Evolutionary conservation across 2,888 invertebrate species (phyloP).

Genomic region (Eumerus sabulonum): DNA sequence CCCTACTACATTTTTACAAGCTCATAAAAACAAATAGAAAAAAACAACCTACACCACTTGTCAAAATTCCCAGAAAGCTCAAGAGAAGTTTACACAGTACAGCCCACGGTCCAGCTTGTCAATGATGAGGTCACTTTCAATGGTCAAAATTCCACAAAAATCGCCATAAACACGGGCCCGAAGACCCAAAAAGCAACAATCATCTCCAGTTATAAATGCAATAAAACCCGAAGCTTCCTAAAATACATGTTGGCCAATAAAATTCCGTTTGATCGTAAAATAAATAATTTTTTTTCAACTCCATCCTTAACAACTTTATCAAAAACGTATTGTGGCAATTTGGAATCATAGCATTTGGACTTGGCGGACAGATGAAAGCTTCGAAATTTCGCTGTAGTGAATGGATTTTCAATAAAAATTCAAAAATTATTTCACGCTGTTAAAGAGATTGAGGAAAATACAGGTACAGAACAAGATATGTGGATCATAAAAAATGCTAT

Average conservation of each 20-base stretch:
- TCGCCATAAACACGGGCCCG: not conserved
- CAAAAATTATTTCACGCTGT: not conserved
- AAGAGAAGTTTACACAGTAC: not conserved
- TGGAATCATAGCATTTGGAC: too few species aligned
- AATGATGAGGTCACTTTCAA: conserved; percentile 2
- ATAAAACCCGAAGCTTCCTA: conserved; percentile 15
- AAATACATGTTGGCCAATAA: conserved; percentile 6
- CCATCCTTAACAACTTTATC: conserved; percentile 1
- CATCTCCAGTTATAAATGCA: not conserved
- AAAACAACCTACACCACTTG: too few species aligned
- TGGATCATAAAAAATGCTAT: conserved; percentile 8
- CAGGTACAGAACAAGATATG: not conserved
- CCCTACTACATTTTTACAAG: too few species aligned
- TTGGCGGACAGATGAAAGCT: conserved; percentile 9
- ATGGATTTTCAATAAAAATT: not conserved
- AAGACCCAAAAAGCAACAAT: not conserved
- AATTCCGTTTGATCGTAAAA: conserved; percentile 3
- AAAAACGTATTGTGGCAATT: not conserved
- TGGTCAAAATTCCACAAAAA: not conserved
- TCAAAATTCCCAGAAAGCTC: not conserved
- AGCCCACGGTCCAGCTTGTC: not conserved
- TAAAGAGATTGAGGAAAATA: not conserved
- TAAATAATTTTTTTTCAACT: not conserved
- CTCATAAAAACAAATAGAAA: too few species aligned
- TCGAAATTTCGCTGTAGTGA: conserved; percentile 1